Percentiles rank a stretch among this genome's conserved stretches.
These are phyloP conservation scores for Cyanocitta stelleri DNA, from an alignment of 2,113 vertebrate species.

Conservation along the genomic window DNA sequence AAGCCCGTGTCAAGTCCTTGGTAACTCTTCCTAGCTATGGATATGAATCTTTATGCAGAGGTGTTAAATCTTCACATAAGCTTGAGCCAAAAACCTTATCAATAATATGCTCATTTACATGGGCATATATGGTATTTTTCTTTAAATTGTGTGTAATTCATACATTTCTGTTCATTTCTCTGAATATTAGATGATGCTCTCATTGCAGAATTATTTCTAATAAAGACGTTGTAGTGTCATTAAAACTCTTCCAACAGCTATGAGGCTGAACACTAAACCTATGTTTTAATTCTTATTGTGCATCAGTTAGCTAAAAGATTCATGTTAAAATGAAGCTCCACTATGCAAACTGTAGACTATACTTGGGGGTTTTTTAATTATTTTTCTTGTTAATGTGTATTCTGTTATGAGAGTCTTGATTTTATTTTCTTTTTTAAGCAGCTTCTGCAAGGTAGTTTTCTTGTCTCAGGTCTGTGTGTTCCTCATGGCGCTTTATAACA, in stretches of 20 bases:
- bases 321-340: background rate
- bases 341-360: background rate
- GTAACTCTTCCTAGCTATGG: background rate
- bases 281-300: background rate
- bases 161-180: background rate
- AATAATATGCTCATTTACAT: background rate
- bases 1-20: accelerated
- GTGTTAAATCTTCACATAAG: background rate
- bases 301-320: background rate
- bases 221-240: background rate
- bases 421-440: background rate
- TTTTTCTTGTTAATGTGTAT: background rate
- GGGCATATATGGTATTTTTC: background rate
- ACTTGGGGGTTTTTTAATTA: accelerated
- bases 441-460: slow-evolving; percentile 49
- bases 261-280: background rate
- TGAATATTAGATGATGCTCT: background rate
- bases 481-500: slow-evolving; percentile 60
- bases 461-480: slow-evolving; percentile 56
- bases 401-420: background rate
- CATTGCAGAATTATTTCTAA: background rate
- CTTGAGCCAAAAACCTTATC: background rate
- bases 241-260: background rate
- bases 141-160: background rate
- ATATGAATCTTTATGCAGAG: background rate